Evolutionary conservation across 2,797 vertebrate species (phyloP), one percentile per base, ranked within the genome.

Genomic region (Pseudocheirus occidentalis): DNA sequence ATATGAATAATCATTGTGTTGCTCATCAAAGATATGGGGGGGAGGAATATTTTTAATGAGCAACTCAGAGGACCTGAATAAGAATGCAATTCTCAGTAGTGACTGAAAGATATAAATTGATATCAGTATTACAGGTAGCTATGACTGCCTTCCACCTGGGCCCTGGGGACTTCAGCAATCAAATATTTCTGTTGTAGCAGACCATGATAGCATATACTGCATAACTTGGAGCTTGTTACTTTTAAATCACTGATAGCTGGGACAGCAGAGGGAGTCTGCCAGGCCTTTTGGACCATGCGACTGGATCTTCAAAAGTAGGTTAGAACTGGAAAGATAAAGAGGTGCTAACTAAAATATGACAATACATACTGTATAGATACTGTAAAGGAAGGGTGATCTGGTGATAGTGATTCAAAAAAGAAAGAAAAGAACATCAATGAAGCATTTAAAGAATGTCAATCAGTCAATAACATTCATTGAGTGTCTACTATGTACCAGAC

Each of bases 181-280:
- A 97, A 97, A 95, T 90, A 91, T 96, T 96, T 96, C 59, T 92
- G 96, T 96, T 96, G 97, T 97, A 97, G 97, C 96, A 95, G 81
- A 57, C 91, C 93, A 94, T 91, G 94, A 97, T 96, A 92, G 96
- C 95, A 91, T 73, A 95, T 40, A 53, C 66, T 93, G 93, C 94
- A 91, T 95, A 95, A 90, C 21, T 55, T 90, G 92, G 96, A 92
- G 73, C 73, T 91, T 31, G 95, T 93, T 97, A 4, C 21, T 46
- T 97, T 97, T 95, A 92, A 93, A 95, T 95, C 93, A 58, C 21
- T 94, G 92, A 96, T 97, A 97, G 95, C 97, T 97, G 97, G 96
- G 62, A 54, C 93, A 57, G 81, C 93, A 93, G 95, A 95, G 55
- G 55, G 94, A 96, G 93, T 29, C 90, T 97, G 97, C 97, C 96